A percentile compares a stretch with the other conserved stretches of the same genome.
phyloP scores from a whole-genome alignment of 2,888 invertebrate genomes.

The Sinhomidia bicolor region DNA sequence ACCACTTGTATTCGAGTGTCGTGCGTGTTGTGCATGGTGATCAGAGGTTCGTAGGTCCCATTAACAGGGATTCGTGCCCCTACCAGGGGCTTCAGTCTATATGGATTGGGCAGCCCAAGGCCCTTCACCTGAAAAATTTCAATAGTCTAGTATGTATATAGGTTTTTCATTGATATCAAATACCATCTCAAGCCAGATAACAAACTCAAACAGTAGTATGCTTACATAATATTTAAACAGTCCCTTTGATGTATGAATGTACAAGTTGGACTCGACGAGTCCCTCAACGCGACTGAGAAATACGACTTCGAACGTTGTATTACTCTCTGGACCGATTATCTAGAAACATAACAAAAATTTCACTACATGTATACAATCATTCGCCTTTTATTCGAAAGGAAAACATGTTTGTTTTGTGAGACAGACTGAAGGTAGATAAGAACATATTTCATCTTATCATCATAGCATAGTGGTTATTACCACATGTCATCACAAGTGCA shows the following conservation, averaged over 20 bases:
- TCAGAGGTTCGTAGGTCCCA: conserved; percentile 93
- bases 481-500: neutral
- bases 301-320: conserved; percentile 97
- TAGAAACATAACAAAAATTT: conserved; percentile 81
- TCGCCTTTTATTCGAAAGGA: too few species aligned
- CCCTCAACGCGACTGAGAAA: conserved; percentile 97
- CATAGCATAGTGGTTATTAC: too few species aligned
- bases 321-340: conserved; percentile 94
- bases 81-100: conserved; percentile 94
- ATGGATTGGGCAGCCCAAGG: conserved; percentile 93
- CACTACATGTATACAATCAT: too few species aligned
- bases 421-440: too few species aligned
- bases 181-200: too few species aligned
- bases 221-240: conserved; percentile 92
- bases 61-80: conserved; percentile 96
- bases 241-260: conserved; percentile 97
- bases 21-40: conserved; percentile 97
- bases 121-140: conserved; percentile 87
- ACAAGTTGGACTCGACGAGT: conserved; percentile 91
- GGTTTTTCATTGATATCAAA: neutral
- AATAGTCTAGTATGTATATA: neutral
- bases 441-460: too few species aligned
- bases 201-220: too few species aligned
- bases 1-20: conserved; percentile 90
- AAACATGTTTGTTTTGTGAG: too few species aligned